phyloP scores from a whole-genome alignment of 2,113 vertebrate species.

The Gnathonemus longibarbis region DNA sequence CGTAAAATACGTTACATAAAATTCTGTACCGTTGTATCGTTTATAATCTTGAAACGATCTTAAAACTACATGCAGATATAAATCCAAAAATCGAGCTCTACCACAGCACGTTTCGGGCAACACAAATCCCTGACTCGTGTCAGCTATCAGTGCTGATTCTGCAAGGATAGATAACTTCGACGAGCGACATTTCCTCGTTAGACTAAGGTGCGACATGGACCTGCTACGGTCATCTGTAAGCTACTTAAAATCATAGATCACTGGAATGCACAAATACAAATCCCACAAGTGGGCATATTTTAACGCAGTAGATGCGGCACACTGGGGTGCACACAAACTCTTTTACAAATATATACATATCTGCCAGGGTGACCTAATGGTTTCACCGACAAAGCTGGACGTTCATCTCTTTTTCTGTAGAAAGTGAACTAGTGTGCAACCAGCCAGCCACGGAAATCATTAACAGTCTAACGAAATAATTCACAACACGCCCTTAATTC shows the following conservation, averaged over 20 bases:
- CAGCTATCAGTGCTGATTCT: background rate
- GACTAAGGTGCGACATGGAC: background rate
- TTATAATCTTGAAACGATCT: background rate
- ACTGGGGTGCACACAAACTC: background rate
- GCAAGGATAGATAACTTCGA: background rate
- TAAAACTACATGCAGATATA: background rate
- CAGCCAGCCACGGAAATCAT: background rate
- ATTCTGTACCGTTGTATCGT: background rate
- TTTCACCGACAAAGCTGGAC: background rate
- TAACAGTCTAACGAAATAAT: background rate
- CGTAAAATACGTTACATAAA: background rate
- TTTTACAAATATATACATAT: background rate
- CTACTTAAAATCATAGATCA: background rate
- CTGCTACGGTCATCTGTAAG: background rate
- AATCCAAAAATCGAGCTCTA: background rate
- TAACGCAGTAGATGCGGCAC: background rate
- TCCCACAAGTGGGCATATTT: background rate
- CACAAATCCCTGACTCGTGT: background rate
- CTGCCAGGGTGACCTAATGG: background rate
- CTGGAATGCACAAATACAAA: background rate
- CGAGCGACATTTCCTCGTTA: background rate
- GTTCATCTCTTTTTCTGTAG: background rate
- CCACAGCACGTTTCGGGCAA: background rate
- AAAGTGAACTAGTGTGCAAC: background rate
- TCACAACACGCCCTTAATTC: background rate